Evolutionary conservation across 2,797 vertebrate species (phyloP), one percentile per base, ranked within the genome.

Genomic region (Corythornis leucogaster): DNA sequence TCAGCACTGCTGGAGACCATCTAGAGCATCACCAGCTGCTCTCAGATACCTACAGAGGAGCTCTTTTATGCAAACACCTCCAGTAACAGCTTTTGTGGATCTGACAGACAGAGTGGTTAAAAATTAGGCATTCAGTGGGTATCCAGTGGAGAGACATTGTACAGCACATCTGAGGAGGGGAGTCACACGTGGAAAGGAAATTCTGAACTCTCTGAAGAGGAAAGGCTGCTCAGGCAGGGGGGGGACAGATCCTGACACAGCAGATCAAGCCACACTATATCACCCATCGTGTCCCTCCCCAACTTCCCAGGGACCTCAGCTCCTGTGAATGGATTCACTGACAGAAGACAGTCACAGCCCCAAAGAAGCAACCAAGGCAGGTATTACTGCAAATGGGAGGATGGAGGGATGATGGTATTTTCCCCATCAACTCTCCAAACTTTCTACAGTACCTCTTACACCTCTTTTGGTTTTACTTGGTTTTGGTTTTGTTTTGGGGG

Each of bases 31-130:
- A 26, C 93, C 92, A 94, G 92, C 87, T 95, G 95, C 93, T 93
- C 93, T 92, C 84, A 95, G 80, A 94, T 95, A 95, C 92, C 94
- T 92, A 93, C 8, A 91, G 91, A 16, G 80, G 86, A 94, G 85
- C 82, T 94, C 91, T 96, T 96, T 96, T 85, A 96, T 96, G 95
- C 95, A 96, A 96, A 96, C 93, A 96, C 95, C 91, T 96, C 94
- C 94, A 92, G 54, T 73, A 89, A 91, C 80, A 95, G 91, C 94
- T 94, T 96, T 96, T 97, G 95, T 95, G 89, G 93, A 94, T 90
- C 95, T 97, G 94, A 94, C 96, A 96, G 95, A 25, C 88, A 74
- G 89, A 96, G 87, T 92, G 93, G 84, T 94, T 95, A 96, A 96
- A 96, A 97, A 95, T 91, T 94, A 96, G 95, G 85, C 89, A 94